Conservation (phyloP, 2,797 vertebrate species). For the Erethizon dorsatum region DNA sequence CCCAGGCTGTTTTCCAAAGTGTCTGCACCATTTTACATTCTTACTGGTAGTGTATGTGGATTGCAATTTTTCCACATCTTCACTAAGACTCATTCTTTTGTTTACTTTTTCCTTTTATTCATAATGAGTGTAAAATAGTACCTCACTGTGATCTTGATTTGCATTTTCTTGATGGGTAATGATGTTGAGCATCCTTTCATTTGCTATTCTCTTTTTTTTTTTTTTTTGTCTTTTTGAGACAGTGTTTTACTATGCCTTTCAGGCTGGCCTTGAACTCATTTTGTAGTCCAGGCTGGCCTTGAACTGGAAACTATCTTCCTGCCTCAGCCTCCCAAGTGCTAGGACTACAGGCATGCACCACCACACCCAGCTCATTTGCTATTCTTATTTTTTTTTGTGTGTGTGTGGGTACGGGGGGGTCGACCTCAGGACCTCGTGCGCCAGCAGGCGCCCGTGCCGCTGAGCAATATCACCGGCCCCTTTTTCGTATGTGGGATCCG, state of each 20-base stretch:
- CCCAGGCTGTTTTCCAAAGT: not conserved
- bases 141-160: conserved; percentile 12
- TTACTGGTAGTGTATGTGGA: not conserved
- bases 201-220: not conserved
- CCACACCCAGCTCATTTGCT: not conserved
- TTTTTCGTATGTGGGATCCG: too few species aligned
- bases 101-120: not conserved
- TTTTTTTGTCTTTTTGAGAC: not conserved
- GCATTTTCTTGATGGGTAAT: not conserved
- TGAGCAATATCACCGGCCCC: too few species aligned
- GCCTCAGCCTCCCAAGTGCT: not conserved
- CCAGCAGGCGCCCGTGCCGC: too few species aligned
- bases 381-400: too few species aligned
- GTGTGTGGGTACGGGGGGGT: too few species aligned
- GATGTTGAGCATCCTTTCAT: conserved; percentile 17
- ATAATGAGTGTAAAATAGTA: not conserved
- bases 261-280: not conserved
- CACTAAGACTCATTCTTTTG: conserved; percentile 24
- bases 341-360: not conserved
- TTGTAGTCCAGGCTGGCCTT: not conserved
- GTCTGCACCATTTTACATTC: not conserved
- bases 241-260: not conserved
- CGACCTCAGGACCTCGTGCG: too few species aligned
- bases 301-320: not conserved
- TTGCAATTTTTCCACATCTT: not conserved